These are phyloP conservation scores for Trialeurodes vaporariorum DNA, from an alignment of 1,140 invertebrate species.

Conservation along the genomic window DNA sequence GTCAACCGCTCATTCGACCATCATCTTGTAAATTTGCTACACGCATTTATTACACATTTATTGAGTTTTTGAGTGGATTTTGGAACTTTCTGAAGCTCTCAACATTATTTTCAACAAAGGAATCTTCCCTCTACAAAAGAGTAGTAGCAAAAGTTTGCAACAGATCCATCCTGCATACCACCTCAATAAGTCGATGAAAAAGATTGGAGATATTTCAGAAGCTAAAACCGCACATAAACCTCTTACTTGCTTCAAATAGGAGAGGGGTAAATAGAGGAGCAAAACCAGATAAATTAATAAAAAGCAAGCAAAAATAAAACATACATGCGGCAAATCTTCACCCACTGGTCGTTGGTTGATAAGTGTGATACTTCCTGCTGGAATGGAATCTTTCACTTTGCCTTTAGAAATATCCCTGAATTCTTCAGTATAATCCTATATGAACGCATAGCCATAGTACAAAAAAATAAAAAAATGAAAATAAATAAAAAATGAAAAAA, in stretches of 20 bases:
- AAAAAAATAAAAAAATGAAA: slow-evolving; percentile 12
- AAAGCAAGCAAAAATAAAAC: slow-evolving; percentile 27
- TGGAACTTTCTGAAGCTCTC: no score
- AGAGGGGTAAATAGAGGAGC: neutral
- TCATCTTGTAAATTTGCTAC: no score
- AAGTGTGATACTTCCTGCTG: slow-evolving; percentile 84
- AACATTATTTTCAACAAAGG: no score
- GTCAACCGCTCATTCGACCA: no score
- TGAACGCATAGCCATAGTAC: slow-evolving; percentile 22
- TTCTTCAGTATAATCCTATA: slow-evolving; percentile 90
- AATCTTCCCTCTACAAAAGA: no score
- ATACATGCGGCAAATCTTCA: slow-evolving; percentile 80
- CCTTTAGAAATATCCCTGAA: slow-evolving; percentile 91
- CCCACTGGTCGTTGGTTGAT: slow-evolving; percentile 91
- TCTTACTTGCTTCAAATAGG: no score
- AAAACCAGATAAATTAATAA: slow-evolving; percentile 6
- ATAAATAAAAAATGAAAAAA: slow-evolving; percentile 6
- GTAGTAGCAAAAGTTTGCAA: no score
- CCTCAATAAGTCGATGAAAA: slow-evolving; percentile 11
- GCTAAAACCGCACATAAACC: no score
- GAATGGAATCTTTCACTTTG: slow-evolving; percentile 78
- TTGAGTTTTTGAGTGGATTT: no score
- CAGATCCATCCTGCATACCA: slow-evolving; percentile 4
- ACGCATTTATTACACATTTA: no score
- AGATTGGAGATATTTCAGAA: neutral